A percentile compares a stretch with the other conserved stretches of the same genome.
These are phyloP conservation scores for Oreochromis mossambicus DNA, from an alignment of 2,797 vertebrate species.

Conservation along the genomic window DNA sequence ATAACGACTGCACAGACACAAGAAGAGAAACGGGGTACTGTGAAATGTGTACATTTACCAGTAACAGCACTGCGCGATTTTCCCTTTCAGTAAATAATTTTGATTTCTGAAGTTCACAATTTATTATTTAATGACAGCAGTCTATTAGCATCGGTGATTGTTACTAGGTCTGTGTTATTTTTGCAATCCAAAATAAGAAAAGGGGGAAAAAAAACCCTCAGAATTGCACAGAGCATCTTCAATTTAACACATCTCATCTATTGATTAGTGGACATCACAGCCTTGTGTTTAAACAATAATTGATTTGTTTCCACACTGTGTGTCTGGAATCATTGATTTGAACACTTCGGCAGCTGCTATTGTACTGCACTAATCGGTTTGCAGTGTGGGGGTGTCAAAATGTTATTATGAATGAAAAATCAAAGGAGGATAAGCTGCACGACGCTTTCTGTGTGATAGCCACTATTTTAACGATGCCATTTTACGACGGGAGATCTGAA, in stretches of 20 bases:
- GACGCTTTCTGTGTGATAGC: not conserved
- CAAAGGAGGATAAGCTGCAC: not conserved
- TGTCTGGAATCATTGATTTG: slow-evolving; percentile 77
- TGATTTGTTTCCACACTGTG: slow-evolving; percentile 78
- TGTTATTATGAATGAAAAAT: slow-evolving; percentile 66
- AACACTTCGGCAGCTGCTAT: slow-evolving; percentile 76
- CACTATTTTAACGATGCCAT: not conserved
- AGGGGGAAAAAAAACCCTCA: rapidly evolving
- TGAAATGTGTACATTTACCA: not conserved
- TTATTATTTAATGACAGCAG: not conserved
- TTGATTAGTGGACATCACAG: slow-evolving; percentile 57
- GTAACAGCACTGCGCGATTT: not conserved
- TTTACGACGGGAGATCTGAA: not conserved
- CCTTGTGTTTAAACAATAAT: slow-evolving; percentile 79
- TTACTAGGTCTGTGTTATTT: slow-evolving; percentile 14
- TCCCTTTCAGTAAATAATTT: not conserved
- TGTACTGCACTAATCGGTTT: slow-evolving; percentile 76
- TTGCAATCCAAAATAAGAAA: not conserved
- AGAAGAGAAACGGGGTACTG: not conserved
- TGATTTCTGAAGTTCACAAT: not conserved
- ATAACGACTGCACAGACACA: not conserved
- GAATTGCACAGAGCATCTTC: not conserved
- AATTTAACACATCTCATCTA: slow-evolving; percentile 29
- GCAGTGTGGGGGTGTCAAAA: slow-evolving; percentile 62
- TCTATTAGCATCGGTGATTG: not conserved